Evolutionary conservation across 2,797 vertebrate species (phyloP), one percentile per base, ranked within the genome.

Genomic region (Heliangelus exortis): DNA sequence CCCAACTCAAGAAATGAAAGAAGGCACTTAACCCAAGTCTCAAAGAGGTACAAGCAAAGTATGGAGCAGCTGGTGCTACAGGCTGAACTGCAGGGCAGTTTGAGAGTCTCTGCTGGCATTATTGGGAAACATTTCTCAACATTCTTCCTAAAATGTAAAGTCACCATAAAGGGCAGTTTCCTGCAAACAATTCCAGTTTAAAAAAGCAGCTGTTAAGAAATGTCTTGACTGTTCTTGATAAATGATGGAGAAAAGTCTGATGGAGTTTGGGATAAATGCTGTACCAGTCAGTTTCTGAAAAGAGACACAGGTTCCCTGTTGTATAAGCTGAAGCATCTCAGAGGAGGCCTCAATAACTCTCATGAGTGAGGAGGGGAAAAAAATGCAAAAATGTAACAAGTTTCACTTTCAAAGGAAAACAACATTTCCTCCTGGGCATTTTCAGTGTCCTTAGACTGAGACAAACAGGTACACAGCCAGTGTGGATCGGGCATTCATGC

Each of bases 361-460:
- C 90, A 51, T 55, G 91, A 89, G 92, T 95, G 48, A 88, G 41
- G 90, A 83, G 84, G 74, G 63, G 43, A 95, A 91, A 92, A 88
- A 47, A 81, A 95, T 94, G 95, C 91, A 92, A 95, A 95, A 94
- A 87, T 2, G 4, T 77, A 90, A 79, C 28, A 90, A 7, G 65
- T 96, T 96, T 95, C 92, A 95, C 80, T 97, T 97, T 96, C 92
- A 95, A 92, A 94, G 95, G 96, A 96, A 96, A 93, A 86, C 22
- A 93, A 85, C 67, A 84, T 91, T 96, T 96, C 91, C 91, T 96
- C 58, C 57, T 69, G 74, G 90, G 91, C 61, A 67, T 79, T 88
- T 90, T 91, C 61, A 79, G 67, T 79, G 34, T 84, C 58, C 77
- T 84, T 91, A 89, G 71, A 31, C 65, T 55, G 15, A 84, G 19